A percentile compares a stretch with the other conserved stretches of the same genome.
Conservation (phyloP, 2,888 invertebrate genomes). For the Campoplex capitator region DNA sequence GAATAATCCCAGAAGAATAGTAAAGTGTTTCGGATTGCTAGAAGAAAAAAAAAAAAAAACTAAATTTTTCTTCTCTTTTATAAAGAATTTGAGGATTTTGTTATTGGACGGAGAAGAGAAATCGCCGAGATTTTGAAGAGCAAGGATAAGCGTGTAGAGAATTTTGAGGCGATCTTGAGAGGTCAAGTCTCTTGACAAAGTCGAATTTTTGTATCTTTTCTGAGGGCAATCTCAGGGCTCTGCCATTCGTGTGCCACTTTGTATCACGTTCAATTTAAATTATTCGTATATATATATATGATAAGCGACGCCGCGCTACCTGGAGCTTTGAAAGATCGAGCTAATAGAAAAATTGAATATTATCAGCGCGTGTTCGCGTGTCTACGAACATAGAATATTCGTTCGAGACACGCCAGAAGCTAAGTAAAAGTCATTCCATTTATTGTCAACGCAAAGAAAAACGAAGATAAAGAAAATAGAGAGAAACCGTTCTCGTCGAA, state of each 20-base stretch:
- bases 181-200: slow-evolving; percentile 30
- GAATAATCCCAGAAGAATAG: no score
- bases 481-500: neutral
- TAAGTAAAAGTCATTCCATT: slow-evolving; percentile 2
- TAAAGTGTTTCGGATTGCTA: no score
- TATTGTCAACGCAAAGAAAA: neutral
- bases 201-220: slow-evolving; percentile 15
- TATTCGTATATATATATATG: slow-evolving; percentile 70
- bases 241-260: slow-evolving; percentile 83
- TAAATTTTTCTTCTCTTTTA: no score
- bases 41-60: no score
- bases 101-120: neutral
- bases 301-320: slow-evolving; percentile 30
- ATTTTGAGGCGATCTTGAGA: slow-evolving; percentile 16
- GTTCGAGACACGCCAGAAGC: slow-evolving; percentile 3
- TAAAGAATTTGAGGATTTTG: neutral
- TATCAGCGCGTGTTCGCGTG: slow-evolving; percentile 10
- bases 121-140: neutral
- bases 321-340: slow-evolving; percentile 42
- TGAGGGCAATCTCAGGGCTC: slow-evolving; percentile 74
- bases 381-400: slow-evolving; percentile 27
- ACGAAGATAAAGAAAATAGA: neutral
- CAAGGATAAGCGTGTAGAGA: neutral
- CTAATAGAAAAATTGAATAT: slow-evolving; percentile 1
- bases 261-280: slow-evolving; percentile 83